These are phyloP conservation scores for Tenebrio molitor DNA, from an alignment of 1,140 invertebrate genomes.

Conservation along the genomic window DNA sequence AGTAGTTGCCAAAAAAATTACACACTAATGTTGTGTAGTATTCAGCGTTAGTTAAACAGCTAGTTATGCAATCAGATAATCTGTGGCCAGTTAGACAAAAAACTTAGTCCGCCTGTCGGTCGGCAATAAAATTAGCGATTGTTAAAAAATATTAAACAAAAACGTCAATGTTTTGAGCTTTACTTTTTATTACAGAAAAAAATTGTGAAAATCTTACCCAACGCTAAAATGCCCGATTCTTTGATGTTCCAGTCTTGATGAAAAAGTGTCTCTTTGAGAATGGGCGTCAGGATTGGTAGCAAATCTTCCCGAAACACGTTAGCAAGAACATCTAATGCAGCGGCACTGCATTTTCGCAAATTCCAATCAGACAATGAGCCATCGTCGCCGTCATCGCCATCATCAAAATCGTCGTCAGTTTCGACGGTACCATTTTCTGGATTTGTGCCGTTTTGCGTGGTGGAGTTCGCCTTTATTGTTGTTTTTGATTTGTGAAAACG, in stretches of 20 bases:
- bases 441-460: constrained; percentile 50
- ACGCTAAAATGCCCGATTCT: constrained; percentile 86
- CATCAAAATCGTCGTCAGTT: constrained; percentile 82
- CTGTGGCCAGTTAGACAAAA: too few species aligned
- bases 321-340: constrained; percentile 96
- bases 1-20: too few species aligned
- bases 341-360: constrained; percentile 97
- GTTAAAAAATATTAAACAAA: too few species aligned
- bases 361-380: constrained; percentile 97
- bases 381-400: constrained; percentile 92
- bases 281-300: constrained; percentile 93
- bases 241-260: constrained; percentile 97
- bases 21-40: too few species aligned
- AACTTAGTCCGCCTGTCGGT: too few species aligned
- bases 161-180: too few species aligned
- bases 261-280: constrained; percentile 96
- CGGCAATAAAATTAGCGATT: too few species aligned
- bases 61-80: too few species aligned
- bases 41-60: too few species aligned
- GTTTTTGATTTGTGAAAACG: constrained; percentile 95
- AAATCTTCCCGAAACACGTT: constrained; percentile 98
- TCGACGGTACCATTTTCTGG: constrained; percentile 68
- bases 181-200: too few species aligned
- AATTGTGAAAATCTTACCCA: too few species aligned
- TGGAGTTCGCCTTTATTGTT: constrained; percentile 64